Percentiles rank a stretch among this genome's conserved stretches.
phyloP scores from a whole-genome alignment of 2,113 vertebrate species.

The cat (Felis catus) region DNA sequence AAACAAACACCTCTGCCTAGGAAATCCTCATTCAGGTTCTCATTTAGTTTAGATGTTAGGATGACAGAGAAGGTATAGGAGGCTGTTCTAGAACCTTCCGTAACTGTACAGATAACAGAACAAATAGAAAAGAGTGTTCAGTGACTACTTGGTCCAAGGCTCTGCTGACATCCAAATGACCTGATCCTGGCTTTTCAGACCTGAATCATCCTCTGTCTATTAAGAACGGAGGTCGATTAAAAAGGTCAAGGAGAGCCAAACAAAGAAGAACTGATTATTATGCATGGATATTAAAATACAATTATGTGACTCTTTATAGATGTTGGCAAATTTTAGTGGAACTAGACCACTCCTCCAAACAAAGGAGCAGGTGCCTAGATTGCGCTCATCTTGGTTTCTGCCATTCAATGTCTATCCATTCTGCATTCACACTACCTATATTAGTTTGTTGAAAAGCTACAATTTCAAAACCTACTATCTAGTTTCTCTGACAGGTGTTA shows the following conservation, averaged over 20 bases:
- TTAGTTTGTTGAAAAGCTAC: neutral
- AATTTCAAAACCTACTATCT: neutral
- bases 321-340: neutral
- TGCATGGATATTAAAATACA: neutral
- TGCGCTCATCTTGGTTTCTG: neutral
- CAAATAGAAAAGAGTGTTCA: neutral
- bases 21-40: neutral
- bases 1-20: neutral
- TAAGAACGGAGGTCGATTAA: neutral
- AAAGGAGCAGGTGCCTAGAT: neutral
- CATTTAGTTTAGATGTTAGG: neutral
- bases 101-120: rapidly evolving
- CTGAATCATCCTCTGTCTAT: neutral
- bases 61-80: neutral
- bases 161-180: neutral
- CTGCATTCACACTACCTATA: neutral
- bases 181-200: neutral
- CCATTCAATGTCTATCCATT: neutral
- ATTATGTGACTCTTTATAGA: neutral
- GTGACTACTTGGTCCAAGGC: neutral
- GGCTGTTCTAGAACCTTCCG: neutral
- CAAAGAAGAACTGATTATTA: neutral
- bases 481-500: neutral
- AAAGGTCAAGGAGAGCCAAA: neutral
- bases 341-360: neutral